Percentiles rank a stretch among this genome's conserved stretches.
Evolutionary conservation across 2,113 vertebrate genomes (phyloP).

Genomic region (Sterna hirundo): DNA sequence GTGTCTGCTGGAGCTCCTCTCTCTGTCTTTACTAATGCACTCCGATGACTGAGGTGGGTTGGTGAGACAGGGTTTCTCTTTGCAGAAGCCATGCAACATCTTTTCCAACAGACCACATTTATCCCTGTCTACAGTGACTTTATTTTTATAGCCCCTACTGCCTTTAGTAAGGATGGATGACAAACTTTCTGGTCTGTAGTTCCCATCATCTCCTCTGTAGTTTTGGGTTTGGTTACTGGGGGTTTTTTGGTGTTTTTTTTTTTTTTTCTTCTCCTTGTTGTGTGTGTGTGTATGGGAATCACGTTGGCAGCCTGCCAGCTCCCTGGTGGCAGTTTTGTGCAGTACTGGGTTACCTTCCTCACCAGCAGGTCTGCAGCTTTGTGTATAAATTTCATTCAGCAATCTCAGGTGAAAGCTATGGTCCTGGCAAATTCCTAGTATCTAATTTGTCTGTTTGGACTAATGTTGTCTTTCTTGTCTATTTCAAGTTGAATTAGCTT

Average conservation of each 20-base stretch:
- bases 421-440: neutral
- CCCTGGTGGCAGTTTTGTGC: neutral
- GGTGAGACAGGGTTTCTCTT: neutral
- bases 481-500: neutral
- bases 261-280: neutral
- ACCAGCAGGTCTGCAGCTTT: neutral
- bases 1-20: neutral
- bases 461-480: neutral
- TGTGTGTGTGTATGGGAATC: neutral
- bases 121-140: neutral
- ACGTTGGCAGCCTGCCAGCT: neutral
- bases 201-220: neutral
- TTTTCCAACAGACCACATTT: neutral
- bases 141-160: neutral
- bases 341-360: neutral
- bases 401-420: neutral
- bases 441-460: neutral
- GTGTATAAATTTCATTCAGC: neutral
- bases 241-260: neutral
- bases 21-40: neutral
- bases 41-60: fast-evolving
- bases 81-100: neutral
- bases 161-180: neutral
- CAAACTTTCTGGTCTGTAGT: neutral
- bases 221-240: too few species aligned